These are phyloP conservation scores for Megamerina dolium DNA, from an alignment of 2,888 invertebrate genomes.

Conservation along the genomic window DNA sequence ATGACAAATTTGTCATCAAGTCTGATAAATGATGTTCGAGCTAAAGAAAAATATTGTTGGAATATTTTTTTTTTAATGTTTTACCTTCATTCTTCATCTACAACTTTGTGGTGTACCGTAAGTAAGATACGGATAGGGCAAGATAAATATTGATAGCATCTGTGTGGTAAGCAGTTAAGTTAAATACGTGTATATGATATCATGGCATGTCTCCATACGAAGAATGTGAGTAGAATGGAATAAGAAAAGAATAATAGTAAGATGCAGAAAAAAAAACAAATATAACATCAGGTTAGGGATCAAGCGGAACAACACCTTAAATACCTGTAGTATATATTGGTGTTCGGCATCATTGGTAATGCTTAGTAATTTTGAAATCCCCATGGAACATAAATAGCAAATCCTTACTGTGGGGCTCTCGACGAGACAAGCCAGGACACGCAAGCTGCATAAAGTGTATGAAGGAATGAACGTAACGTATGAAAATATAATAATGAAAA, in stretches of 20 bases:
- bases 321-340: too few relatives aligned
- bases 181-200: too few relatives aligned
- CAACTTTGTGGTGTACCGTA: not conserved
- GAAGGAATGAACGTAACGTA: too few relatives aligned
- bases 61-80: too few relatives aligned
- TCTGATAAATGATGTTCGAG: constrained; percentile 41
- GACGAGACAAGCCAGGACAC: not conserved
- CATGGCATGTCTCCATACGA: too few relatives aligned
- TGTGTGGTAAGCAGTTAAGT: not conserved
- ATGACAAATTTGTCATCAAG: constrained; percentile 45
- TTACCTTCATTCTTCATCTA: too few relatives aligned
- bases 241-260: not conserved
- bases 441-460: too few relatives aligned
- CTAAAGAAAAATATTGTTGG: constrained; percentile 29
- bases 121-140: constrained; percentile 1
- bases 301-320: too few relatives aligned
- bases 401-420: not conserved
- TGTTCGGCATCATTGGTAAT: not conserved
- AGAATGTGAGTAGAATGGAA: not conserved
- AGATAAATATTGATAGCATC: constrained; percentile 12
- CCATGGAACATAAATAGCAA: constrained; percentile 4
- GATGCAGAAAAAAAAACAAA: too few relatives aligned
- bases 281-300: too few relatives aligned
- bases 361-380: constrained; percentile 4
- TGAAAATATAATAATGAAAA: too few relatives aligned